Conservation (phyloP, 92 coral and sea anemone genomes). For the Parazoanthus atlanticus region DNA sequence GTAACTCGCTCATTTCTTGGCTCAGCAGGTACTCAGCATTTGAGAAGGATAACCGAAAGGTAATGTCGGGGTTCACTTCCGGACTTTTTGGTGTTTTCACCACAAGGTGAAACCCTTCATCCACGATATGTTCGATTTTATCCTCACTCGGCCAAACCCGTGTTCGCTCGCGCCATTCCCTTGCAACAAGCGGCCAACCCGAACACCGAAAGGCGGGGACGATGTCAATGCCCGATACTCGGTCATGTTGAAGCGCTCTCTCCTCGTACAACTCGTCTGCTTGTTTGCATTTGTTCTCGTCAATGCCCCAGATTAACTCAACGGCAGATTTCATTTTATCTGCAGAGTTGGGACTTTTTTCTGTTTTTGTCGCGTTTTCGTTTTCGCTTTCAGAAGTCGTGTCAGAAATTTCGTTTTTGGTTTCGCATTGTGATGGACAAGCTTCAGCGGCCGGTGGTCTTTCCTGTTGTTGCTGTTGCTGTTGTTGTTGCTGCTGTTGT, state of each 20-base stretch:
- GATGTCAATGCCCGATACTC: slow-evolving; percentile 61
- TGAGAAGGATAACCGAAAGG: slow-evolving; percentile 84
- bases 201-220: slow-evolving; percentile 71
- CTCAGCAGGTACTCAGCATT: slow-evolving; percentile 76
- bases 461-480: not conserved
- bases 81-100: slow-evolving; percentile 60
- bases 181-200: slow-evolving; percentile 75
- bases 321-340: not conserved
- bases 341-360: not conserved
- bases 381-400: not conserved
- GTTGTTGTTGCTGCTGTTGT: slow-evolving; percentile 7
- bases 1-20: slow-evolving; percentile 64
- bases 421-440: not conserved
- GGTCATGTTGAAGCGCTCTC: slow-evolving; percentile 19
- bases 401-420: slow-evolving; percentile 6
- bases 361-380: not conserved
- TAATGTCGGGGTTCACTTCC: slow-evolving; percentile 50
- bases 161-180: slow-evolving; percentile 64
- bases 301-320: not conserved
- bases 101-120: slow-evolving; percentile 74
- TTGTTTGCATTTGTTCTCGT: not conserved
- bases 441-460: not conserved
- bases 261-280: slow-evolving; percentile 8
- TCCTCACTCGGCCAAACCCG: slow-evolving; percentile 76
- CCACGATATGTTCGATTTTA: slow-evolving; percentile 50